These are phyloP conservation scores for Patella pellucida DNA, from an alignment of 2,888 invertebrate genomes.

Conservation along the genomic window DNA sequence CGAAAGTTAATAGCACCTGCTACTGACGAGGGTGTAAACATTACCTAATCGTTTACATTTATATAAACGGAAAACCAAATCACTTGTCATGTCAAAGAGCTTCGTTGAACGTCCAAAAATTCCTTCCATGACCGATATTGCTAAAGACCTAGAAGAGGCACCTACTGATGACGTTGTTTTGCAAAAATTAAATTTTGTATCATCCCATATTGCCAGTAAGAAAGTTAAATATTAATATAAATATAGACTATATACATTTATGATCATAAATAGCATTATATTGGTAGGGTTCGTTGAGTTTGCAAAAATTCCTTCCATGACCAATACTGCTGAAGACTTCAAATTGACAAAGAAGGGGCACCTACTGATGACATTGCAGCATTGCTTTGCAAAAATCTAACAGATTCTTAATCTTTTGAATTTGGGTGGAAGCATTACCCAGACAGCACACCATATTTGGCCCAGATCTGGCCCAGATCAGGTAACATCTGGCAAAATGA, in stretches of 20 bases:
- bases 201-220: no score
- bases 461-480: no score
- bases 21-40: no score
- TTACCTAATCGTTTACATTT: no score
- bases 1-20: no score
- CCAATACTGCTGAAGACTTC: neutral
- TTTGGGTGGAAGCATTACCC: no score
- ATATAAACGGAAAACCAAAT: no score
- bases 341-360: neutral
- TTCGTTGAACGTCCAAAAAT: neutral
- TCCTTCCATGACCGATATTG: neutral
- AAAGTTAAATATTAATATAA: no score
- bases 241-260: no score
- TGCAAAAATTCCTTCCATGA: neutral
- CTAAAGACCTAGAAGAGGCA: neutral
- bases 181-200: neutral
- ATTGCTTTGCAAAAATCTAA: neutral
- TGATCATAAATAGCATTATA: neutral
- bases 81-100: neutral
- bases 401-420: no score
- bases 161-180: slow-evolving; percentile 1
- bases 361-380: neutral
- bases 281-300: neutral
- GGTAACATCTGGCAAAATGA: no score
- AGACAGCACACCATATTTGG: no score